These are phyloP conservation scores for Colostygia pectinataria DNA, from an alignment of 2,888 invertebrate species.

Conservation along the genomic window DNA sequence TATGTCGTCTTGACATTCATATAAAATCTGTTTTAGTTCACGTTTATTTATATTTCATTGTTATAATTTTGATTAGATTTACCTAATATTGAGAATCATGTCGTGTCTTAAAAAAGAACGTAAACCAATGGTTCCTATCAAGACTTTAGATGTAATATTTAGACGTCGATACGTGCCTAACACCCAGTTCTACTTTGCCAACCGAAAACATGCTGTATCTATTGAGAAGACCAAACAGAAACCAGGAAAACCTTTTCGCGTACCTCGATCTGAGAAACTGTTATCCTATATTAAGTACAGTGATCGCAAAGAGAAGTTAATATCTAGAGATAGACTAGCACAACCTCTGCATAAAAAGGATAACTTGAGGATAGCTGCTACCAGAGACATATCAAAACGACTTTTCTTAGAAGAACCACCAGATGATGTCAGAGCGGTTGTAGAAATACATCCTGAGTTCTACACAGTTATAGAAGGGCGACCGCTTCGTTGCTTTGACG, in stretches of 20 bases:
- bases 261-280: conserved; percentile 70
- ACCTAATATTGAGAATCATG: conserved; percentile 18
- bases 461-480: conserved; percentile 85
- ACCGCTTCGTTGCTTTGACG: conserved; percentile 82
- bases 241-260: conserved; percentile 55
- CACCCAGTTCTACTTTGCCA: conserved; percentile 74
- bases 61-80: conserved; percentile 19
- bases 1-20: conserved; percentile 9
- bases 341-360: conserved; percentile 68
- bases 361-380: conserved; percentile 68
- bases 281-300: conserved; percentile 75
- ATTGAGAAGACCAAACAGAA: conserved; percentile 43
- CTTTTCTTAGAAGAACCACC: conserved; percentile 82
- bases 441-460: conserved; percentile 86
- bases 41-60: conserved; percentile 12
- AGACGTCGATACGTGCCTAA: conserved; percentile 72
- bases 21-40: conserved; percentile 7
- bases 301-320: conserved; percentile 65
- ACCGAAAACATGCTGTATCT: conserved; percentile 60
- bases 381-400: conserved; percentile 80
- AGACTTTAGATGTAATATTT: conserved; percentile 73
- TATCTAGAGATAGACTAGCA: conserved; percentile 48
- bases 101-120: conserved; percentile 60
- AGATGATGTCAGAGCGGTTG: conserved; percentile 81
- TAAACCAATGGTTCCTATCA: conserved; percentile 70